phyloP scores from a whole-genome alignment of 2,888 invertebrate genomes.

The Ariolimax columbianus region DNA sequence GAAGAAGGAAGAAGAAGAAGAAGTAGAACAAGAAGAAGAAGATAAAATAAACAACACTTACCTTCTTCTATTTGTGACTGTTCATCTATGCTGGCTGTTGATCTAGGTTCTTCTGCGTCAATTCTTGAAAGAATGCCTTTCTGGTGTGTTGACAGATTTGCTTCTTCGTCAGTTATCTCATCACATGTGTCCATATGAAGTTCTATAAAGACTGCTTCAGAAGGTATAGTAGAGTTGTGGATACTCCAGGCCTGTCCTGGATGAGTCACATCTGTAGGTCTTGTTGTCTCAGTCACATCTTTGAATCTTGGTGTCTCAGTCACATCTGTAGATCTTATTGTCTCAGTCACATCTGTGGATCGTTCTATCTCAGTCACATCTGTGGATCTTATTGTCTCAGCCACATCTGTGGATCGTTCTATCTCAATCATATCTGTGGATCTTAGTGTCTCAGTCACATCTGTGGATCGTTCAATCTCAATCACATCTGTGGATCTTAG shows the following conservation, averaged over 20 bases:
- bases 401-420: neutral
- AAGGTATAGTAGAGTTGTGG: neutral
- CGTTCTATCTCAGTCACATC: neutral
- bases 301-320: neutral
- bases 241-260: neutral
- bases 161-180: neutral
- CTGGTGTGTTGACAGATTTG: neutral
- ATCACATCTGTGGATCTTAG: neutral
- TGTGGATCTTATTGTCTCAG: neutral
- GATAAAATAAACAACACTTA: too few relatives aligned
- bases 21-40: too few relatives aligned
- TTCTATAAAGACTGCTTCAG: too few relatives aligned
- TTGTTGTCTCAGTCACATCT: too few relatives aligned
- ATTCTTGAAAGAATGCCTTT: neutral
- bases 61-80: conserved; percentile 4
- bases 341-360: neutral
- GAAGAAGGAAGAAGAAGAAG: too few relatives aligned
- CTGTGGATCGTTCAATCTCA: too few relatives aligned
- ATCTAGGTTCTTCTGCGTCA: neutral
- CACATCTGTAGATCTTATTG: neutral
- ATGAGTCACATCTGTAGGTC: too few relatives aligned
- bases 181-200: neutral
- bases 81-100: neutral
- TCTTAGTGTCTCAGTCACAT: too few relatives aligned
- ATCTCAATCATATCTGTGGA: neutral